Evolutionary conservation across 2,888 invertebrate genomes (phyloP).

Genomic region (Hirtodrosophila alboralis): DNA sequence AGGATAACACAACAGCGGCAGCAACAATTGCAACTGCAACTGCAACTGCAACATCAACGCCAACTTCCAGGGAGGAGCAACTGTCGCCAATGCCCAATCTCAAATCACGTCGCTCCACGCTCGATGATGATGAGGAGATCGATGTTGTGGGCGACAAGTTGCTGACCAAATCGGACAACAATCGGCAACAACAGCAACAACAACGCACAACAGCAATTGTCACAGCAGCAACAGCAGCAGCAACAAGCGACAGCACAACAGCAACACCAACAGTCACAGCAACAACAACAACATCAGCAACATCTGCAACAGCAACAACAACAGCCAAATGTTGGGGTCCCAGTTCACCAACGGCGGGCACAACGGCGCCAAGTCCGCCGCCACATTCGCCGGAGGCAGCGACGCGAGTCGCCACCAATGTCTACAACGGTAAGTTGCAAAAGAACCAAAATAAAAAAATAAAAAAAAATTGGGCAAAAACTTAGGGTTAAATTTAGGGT

Average conservation of each 20-base stretch:
- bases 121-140: conserved; percentile 91
- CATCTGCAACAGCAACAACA: conserved; percentile 68
- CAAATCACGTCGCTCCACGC: conserved; percentile 85
- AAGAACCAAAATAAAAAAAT: no score
- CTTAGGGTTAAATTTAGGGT: no score
- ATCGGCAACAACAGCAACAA: no score
- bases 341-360: conserved; percentile 90
- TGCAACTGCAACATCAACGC: conserved; percentile 34
- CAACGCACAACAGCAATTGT: conserved; percentile 63
- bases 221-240: conserved; percentile 36
- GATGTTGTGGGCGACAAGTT: conserved; percentile 91
- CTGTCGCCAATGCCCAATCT: conserved; percentile 65
- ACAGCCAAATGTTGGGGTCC: conserved; percentile 89
- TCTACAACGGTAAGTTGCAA: conserved; percentile 89
- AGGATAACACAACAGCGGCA: conserved; percentile 67
- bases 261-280: conserved; percentile 42
- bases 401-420: conserved; percentile 88
- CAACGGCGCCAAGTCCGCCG: conserved; percentile 90
- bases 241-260: conserved; percentile 61
- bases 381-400: conserved; percentile 87
- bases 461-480: no score
- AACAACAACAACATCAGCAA: conserved; percentile 40
- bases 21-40: conserved; percentile 45
- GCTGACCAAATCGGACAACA: conserved; percentile 84
- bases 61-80: conserved; percentile 58